Conservation (phyloP, 2,113 vertebrate species). For the Gavia stellata region DNA sequence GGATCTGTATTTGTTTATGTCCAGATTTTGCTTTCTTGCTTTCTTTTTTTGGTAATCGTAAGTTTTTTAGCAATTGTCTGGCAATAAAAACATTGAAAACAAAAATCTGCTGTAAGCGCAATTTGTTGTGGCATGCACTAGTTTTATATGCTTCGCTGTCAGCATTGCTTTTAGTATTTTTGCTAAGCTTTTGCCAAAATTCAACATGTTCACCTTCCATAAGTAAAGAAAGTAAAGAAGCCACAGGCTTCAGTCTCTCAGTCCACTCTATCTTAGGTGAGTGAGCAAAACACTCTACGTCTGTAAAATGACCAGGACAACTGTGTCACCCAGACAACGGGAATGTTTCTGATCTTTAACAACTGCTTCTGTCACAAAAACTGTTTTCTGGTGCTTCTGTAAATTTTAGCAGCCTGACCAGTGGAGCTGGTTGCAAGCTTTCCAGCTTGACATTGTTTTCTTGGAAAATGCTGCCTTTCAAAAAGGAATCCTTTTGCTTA, state of each 20-base stretch:
- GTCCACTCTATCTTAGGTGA: not conserved
- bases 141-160: not conserved
- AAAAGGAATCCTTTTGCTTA: not conserved
- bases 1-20: not conserved
- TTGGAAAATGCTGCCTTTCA: not conserved
- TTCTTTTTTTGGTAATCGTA: not conserved
- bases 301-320: not conserved
- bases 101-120: not conserved
- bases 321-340: not conserved
- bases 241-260: not conserved
- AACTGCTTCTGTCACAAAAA: not conserved
- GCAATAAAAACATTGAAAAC: not conserved
- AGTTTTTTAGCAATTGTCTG: not conserved
- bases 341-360: not conserved
- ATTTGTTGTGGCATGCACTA: not conserved
- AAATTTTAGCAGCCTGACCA: not conserved
- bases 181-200: not conserved
- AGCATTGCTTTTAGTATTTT: not conserved
- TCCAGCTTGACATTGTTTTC: not conserved
- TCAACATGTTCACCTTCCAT: not conserved
- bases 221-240: not conserved
- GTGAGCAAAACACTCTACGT: accelerated
- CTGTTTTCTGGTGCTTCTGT: not conserved
- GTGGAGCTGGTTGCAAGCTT: not conserved
- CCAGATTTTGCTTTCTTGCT: not conserved